Conservation (phyloP, 2,113 vertebrate genomes). For the Oryzias celebensis region DNA sequence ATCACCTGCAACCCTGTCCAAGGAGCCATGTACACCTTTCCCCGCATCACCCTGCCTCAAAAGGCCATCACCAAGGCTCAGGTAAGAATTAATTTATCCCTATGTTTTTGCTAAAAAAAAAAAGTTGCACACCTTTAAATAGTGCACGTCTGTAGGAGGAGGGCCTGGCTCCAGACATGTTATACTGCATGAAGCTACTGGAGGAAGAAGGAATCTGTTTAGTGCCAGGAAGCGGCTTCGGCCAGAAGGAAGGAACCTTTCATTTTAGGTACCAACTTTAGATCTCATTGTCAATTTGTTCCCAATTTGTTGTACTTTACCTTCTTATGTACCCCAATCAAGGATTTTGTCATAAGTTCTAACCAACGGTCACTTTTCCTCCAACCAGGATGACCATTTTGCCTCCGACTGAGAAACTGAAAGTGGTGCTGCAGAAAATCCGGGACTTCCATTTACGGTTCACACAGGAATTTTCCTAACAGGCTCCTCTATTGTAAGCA, state of each 20-base stretch:
- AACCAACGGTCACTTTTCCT: not conserved
- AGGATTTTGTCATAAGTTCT: not conserved
- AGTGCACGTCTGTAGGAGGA: conserved; percentile 68
- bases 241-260: conserved; percentile 87
- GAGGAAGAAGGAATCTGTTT: conserved; percentile 94
- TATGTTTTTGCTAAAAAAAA: no score
- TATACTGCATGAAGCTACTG: conserved; percentile 87
- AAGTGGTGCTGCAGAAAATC: conserved; percentile 80
- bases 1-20: conserved; percentile 91
- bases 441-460: conserved; percentile 82
- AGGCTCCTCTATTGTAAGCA: not conserved
- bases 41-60: conserved; percentile 80
- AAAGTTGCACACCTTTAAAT: no score
- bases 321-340: not conserved
- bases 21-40: conserved; percentile 94
- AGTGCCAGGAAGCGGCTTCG: conserved; percentile 92
- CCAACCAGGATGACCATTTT: conserved; percentile 87
- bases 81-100: conserved; percentile 61
- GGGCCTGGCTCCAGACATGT: conserved; percentile 84
- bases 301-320: not conserved
- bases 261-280: conserved; percentile 84
- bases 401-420: conserved; percentile 83
- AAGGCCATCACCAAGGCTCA: conserved; percentile 80
- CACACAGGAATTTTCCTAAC: conserved; percentile 79
- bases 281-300: not conserved